A percentile compares a stretch with the other conserved stretches of the same genome.
phyloP scores from a whole-genome alignment of 2,113 vertebrate genomes.

The Turdus rufiventris region DNA sequence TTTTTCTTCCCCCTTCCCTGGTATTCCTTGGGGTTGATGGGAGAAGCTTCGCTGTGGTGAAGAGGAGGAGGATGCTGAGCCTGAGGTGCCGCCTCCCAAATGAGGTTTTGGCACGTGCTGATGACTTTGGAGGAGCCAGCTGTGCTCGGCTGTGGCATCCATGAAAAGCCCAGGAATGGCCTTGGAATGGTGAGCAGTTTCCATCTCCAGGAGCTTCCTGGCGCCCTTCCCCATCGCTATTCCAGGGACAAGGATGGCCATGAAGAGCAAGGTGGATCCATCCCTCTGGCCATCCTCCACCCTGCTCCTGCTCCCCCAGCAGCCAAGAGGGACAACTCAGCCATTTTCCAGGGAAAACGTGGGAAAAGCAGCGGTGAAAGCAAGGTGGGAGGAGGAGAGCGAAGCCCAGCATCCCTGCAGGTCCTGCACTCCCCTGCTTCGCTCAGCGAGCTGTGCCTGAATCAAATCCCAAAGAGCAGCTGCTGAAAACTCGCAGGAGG shows the following conservation, averaged over 20 bases:
- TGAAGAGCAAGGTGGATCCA: not conserved
- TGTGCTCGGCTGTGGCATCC: not conserved
- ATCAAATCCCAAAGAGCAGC: not conserved
- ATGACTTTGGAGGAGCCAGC: not conserved
- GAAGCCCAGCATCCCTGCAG: not conserved
- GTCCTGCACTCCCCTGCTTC: not conserved
- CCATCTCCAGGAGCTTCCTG: not conserved
- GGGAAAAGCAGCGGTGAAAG: not conserved
- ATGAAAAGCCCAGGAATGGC: not conserved
- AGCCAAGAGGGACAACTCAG: not conserved
- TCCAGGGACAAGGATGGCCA: accelerated
- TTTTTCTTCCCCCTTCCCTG: accelerated
- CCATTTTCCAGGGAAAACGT: not conserved
- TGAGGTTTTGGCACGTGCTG: not conserved
- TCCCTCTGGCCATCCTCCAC: not conserved
- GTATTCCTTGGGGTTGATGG: not conserved
- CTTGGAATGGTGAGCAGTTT: not conserved
- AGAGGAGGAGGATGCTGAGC: not conserved
- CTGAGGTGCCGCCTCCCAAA: not conserved
- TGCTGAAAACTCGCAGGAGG: not conserved
- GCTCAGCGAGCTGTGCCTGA: not conserved
- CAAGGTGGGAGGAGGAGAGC: not conserved
- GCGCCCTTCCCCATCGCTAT: not conserved
- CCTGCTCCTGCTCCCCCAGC: not conserved
- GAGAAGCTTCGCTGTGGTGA: conserved; percentile 8